Base-by-base conservation (phyloP, 1,140 invertebrate genomes). In the Cotesia glomerata region DNA sequence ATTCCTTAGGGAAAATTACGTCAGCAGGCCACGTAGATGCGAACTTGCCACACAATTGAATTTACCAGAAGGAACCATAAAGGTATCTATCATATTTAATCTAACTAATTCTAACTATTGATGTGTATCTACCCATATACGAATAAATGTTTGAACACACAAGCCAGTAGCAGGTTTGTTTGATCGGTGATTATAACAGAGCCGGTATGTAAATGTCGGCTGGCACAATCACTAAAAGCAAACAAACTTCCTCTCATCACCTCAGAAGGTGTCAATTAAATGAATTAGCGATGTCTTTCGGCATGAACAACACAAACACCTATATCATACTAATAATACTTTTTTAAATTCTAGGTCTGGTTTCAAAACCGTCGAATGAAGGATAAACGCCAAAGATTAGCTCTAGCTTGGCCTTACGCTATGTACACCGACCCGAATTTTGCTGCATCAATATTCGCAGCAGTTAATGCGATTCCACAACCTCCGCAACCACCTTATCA, bases 311-410 rank as follows among this genome's bases (percentile, higher is more conserved):
- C 52, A 39, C n/a, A 72, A 64, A 66, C 32, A 49, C 39, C 54
- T 49, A 54, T 34, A 49, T 73, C 3, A 36, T 67, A 36, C 49
- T 65, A 69, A 74, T 68, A 13, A 18, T 32, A 4, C 63, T 72
- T 74, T 51, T 61, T 67, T 63, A 66, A 69, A 13, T 79, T 79
- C 1, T 88, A 97, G 95, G 97, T 99, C 3, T 99, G 98, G 98
- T 99, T 99, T 83, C 98, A 99, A 90, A 99, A 99, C 80, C 91
- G 98, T 11, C 90, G 98, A n/a, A 99, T 99, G 98, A 99, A 99
- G 83, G 97, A 99, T 87, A 99, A 99, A 79, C 90, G 97, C 0
- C 97, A 99, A 82, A 86, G 96, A 7, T 93, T 98, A 85, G 95
- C 97, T 0, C 91, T 98, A 63, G 92, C 95, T 0, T 98, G 97